Conservation (phyloP, 2,797 vertebrate species). For the Macrochelys suwanniensis region DNA sequence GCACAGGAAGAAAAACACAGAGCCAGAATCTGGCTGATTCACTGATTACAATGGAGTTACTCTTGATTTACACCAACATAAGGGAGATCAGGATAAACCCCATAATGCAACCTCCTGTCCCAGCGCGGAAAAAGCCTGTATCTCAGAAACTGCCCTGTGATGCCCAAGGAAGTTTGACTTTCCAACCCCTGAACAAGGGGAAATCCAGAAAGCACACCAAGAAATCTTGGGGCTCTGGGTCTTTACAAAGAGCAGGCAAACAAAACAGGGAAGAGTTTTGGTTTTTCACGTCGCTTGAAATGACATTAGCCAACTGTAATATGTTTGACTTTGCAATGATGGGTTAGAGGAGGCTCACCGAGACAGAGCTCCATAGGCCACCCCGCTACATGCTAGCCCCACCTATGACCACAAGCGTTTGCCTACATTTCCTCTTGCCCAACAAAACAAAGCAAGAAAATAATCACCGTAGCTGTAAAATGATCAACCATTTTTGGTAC, state of each 20-base stretch:
- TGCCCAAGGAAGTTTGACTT: background rate
- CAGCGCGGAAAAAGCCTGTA: background rate
- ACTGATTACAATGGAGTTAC: background rate
- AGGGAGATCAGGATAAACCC: background rate
- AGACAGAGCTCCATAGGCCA: no score
- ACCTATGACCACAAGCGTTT: background rate
- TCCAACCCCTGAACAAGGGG: background rate
- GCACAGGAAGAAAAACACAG: background rate
- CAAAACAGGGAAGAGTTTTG: background rate
- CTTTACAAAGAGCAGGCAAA: background rate
- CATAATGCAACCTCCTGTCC: background rate
- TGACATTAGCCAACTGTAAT: background rate
- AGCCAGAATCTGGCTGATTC: background rate
- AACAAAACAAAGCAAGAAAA: background rate
- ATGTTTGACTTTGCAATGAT: background rate
- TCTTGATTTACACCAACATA: slow-evolving; percentile 5
- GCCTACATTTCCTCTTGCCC: background rate
- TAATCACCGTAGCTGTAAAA: background rate
- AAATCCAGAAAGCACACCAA: background rate
- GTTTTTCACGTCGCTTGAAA: background rate
- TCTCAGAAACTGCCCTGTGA: background rate
- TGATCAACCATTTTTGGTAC: background rate
- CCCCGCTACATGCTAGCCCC: background rate
- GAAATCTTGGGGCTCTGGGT: background rate
- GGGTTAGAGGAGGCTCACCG: background rate